A percentile compares a stretch with the other conserved stretches of the same genome.
Conservation (phyloP, 2,888 invertebrate species). For the Euphydryas editha region DNA sequence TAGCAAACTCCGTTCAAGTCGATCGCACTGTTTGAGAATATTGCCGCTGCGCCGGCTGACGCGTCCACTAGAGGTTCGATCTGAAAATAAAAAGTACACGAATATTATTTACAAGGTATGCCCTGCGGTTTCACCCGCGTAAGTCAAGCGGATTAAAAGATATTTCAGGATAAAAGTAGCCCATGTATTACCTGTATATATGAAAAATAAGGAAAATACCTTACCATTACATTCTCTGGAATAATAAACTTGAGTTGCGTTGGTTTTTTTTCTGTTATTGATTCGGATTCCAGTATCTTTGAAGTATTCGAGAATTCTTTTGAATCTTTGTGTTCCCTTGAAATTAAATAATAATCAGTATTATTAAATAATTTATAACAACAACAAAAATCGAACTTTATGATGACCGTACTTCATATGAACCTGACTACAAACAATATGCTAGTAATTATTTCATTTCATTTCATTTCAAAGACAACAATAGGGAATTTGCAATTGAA, state of each 20-base stretch:
- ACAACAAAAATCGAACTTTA: no score
- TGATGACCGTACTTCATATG: no score
- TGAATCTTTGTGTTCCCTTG: conserved; percentile 68
- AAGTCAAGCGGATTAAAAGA: no score
- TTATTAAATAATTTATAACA: background rate
- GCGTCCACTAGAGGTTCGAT: conserved; percentile 78
- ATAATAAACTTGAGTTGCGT: conserved; percentile 67
- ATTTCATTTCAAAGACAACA: no score
- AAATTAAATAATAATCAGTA: conserved; percentile 13
- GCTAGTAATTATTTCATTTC: no score
- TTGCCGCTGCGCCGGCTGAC: conserved; percentile 88
- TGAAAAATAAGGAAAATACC: background rate
- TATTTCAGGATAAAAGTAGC: no score
- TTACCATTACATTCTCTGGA: conserved; percentile 69
- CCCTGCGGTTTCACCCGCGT: no score
- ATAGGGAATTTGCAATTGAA: no score
- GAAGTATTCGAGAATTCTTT: conserved; percentile 60
- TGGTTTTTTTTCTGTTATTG: conserved; percentile 60
- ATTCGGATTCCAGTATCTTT: conserved; percentile 63
- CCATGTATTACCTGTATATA: no score
- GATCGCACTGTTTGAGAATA: conserved; percentile 94
- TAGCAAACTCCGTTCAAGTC: conserved; percentile 92
- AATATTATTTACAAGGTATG: no score
- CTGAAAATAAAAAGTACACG: conserved; percentile 47
- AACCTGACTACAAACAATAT: no score